phyloP scores from a whole-genome alignment of 2,113 vertebrate genomes.

The Dasyurus viverrinus region DNA sequence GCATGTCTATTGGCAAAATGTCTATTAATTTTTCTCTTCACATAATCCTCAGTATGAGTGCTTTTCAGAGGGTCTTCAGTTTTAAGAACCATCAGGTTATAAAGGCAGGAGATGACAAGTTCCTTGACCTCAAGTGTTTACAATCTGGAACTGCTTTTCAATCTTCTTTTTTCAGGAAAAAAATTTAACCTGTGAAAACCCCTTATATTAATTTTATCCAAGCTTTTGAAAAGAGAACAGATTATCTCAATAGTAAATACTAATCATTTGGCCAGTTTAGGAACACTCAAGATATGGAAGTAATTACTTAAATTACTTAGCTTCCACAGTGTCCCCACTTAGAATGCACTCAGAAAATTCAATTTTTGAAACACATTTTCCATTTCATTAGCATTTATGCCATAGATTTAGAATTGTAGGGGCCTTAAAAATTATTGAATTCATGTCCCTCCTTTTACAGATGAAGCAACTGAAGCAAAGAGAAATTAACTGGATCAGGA shows the following conservation, averaged over 20 bases:
- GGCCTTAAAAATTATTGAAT: not conserved
- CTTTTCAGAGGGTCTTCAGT: not conserved
- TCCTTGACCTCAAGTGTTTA: not conserved
- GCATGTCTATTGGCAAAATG: not conserved
- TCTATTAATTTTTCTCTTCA: not conserved
- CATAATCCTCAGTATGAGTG: not conserved
- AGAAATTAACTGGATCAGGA: not conserved
- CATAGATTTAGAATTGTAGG: not conserved
- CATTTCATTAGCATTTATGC: not conserved
- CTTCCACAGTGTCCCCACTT: not conserved
- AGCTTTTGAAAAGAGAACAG: not conserved
- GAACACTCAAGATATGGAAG: constrained; percentile 1
- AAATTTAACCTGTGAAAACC: not conserved
- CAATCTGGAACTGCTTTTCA: not conserved
- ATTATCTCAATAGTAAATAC: not conserved
- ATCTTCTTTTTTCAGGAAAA: not conserved
- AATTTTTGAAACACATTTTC: not conserved
- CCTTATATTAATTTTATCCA: not conserved
- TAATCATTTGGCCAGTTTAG: not conserved
- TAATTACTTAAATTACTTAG: not conserved
- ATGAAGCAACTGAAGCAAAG: not conserved
- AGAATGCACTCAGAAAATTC: constrained; percentile 1
- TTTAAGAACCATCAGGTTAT: not conserved
- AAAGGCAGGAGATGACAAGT: not conserved
- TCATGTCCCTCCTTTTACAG: not conserved